Percentiles rank a stretch among this genome's conserved stretches.
Conservation (phyloP, 2,888 invertebrate species). For the Brenthis daphne region DNA sequence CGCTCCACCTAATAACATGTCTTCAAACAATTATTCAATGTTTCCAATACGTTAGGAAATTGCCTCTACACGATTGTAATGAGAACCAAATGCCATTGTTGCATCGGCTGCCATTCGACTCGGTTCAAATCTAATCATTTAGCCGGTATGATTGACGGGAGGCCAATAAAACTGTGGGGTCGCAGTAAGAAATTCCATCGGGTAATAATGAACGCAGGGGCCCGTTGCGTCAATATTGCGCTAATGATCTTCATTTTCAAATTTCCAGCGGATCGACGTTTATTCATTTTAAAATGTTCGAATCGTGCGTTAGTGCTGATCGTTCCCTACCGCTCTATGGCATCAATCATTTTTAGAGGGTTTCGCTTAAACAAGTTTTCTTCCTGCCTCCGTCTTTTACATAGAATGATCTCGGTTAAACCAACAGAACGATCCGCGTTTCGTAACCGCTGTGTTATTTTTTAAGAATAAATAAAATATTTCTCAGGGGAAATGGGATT, state of each 20-base stretch:
- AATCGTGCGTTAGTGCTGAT: conserved; percentile 59
- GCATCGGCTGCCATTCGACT: conserved; percentile 27
- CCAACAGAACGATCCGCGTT: conserved; percentile 75
- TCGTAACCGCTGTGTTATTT: conserved; percentile 77
- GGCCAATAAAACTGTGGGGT: conserved; percentile 53
- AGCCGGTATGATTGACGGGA: conserved; percentile 54
- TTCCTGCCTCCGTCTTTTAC: conserved; percentile 75
- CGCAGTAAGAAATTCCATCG: conserved; percentile 57
- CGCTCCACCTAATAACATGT: conserved; percentile 74
- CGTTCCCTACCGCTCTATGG: conserved; percentile 62
- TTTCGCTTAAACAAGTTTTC: conserved; percentile 81
- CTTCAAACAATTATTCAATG: conserved; percentile 73
- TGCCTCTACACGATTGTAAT: conserved; percentile 64
- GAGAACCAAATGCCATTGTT: conserved; percentile 57
- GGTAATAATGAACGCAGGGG: conserved; percentile 65
- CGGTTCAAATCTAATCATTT: conserved; percentile 37
- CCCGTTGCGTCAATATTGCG: conserved; percentile 61
- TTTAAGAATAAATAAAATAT: conserved; percentile 83
- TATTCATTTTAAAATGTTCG: conserved; percentile 77
- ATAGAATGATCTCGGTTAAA: conserved; percentile 79
- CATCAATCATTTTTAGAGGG: conserved; percentile 83
- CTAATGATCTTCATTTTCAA: conserved; percentile 79
- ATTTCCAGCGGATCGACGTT: conserved; percentile 75
- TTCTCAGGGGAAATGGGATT: conserved; percentile 80
- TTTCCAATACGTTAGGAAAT: conserved; percentile 77